Evolutionary conservation across 2,797 vertebrate genomes (phyloP), one percentile per base, ranked within the genome.

Genomic region (Caiman crocodilus): DNA sequence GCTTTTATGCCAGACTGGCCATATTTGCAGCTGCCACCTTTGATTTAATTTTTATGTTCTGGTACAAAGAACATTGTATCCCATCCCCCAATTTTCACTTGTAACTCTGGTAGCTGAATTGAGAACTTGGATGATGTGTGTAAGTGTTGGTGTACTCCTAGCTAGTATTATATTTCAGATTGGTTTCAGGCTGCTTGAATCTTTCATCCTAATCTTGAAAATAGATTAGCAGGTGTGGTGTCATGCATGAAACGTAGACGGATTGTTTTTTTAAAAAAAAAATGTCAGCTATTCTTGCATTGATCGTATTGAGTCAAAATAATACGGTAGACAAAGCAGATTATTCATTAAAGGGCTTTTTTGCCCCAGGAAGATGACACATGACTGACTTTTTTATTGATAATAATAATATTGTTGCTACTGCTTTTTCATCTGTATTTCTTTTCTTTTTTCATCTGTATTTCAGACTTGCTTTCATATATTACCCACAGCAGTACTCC

Each of bases 11-110:
- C 67, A 7, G 12, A 71, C 18, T 35, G 67, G 67, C 12, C 3
- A 7, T 42, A 4, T 15, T 80, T 71, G 14, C n/a, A 42, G 26
- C 4, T 16, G 56, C 26, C 17, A 0, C 13, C 59, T 79, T 79
- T 73, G 71, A 0, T 42, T 23, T 71, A 42, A 23, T n/a, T 58
- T 32, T 7, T 17, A 23, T 0, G 0, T 71, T 71, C 67, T 42
- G 32, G 42, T 50, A 10, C 42, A 50, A 50, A 10, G 42, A 50
- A 50, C 42, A 50, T 50, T 50, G 42, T 50, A 50, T 50, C 10
- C 42, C 73, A 2, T 9, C 61, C 30, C 83, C 58, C 21, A 15
- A 2, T 92, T 89, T 1, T 1, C 42, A 26, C 35, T 16, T 32
- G 50, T 10, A 28, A 14, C 75, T 25, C n/a, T 82, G 21, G n/a